These are phyloP conservation scores for Chaetorhynchus papuensis DNA, from an alignment of 2,113 vertebrate species.

Conservation along the genomic window DNA sequence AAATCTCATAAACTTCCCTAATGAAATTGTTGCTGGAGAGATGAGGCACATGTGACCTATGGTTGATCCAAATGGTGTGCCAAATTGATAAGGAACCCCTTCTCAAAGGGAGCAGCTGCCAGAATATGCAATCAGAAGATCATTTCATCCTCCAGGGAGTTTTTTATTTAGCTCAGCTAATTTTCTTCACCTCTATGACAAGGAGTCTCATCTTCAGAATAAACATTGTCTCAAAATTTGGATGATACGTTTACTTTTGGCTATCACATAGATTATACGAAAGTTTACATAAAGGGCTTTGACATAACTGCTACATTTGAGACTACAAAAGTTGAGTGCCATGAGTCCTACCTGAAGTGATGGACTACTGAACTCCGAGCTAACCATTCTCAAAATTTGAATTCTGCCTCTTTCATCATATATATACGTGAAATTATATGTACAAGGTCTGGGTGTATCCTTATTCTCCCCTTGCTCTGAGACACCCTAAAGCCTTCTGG, in stretches of 20 bases:
- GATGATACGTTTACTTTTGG: not conserved
- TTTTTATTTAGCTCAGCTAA: not conserved
- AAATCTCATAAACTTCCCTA: not conserved
- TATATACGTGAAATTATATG: not conserved
- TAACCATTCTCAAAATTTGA: not conserved
- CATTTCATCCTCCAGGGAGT: not conserved
- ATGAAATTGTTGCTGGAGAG: not conserved
- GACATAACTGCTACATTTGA: not conserved
- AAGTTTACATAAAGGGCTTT: not conserved
- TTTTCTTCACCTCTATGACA: not conserved
- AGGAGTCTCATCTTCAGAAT: not conserved
- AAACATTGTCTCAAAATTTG: not conserved
- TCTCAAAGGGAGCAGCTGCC: not conserved
- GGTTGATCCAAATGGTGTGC: not conserved
- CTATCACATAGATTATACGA: not conserved
- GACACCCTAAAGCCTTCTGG: not conserved
- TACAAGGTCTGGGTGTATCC: not conserved
- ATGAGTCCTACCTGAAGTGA: not conserved
- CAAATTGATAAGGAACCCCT: not conserved
- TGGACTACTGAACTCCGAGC: not conserved
- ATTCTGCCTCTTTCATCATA: not conserved
- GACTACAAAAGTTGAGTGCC: not conserved
- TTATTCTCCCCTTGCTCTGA: not conserved
- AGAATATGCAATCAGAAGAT: not conserved
- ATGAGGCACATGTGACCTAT: not conserved